Evolutionary conservation across 1,140 invertebrate genomes (phyloP).

Genomic region (Coenobita brevimanus): DNA sequence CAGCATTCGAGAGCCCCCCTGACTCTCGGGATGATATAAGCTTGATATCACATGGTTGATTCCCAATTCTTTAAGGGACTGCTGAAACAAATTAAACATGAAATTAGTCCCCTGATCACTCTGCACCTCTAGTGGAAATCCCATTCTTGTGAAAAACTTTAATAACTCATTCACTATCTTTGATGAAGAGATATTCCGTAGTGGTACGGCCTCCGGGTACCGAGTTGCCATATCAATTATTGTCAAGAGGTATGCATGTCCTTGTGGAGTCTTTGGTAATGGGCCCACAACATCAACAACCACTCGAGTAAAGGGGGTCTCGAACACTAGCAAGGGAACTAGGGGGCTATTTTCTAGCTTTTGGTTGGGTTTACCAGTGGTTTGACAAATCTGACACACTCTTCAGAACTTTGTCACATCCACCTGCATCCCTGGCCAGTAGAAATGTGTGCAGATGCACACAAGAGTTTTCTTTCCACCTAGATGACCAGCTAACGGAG

Average conservation of each 20-base stretch:
- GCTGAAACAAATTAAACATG: too few species aligned
- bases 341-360: neutral
- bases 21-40: too few species aligned
- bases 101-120: too few species aligned
- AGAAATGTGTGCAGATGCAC: neutral
- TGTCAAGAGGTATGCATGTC: neutral
- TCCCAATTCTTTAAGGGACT: too few species aligned
- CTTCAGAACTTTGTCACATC: neutral
- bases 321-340: neutral
- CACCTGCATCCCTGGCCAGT: neutral
- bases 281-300: neutral
- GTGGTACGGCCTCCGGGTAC: too few species aligned
- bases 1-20: too few species aligned
- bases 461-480: neutral
- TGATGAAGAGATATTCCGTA: too few species aligned
- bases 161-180: too few species aligned
- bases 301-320: neutral
- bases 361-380: constrained; percentile 1
- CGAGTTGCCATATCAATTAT: constrained; percentile 15
- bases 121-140: too few species aligned
- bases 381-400: constrained; percentile 11
- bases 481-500: neutral
- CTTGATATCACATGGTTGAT: too few species aligned
- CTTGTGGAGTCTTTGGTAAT: neutral
- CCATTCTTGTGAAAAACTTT: too few species aligned